These are phyloP conservation scores for Mustela nigripes DNA, from an alignment of 2,113 vertebrate genomes.

Conservation along the genomic window DNA sequence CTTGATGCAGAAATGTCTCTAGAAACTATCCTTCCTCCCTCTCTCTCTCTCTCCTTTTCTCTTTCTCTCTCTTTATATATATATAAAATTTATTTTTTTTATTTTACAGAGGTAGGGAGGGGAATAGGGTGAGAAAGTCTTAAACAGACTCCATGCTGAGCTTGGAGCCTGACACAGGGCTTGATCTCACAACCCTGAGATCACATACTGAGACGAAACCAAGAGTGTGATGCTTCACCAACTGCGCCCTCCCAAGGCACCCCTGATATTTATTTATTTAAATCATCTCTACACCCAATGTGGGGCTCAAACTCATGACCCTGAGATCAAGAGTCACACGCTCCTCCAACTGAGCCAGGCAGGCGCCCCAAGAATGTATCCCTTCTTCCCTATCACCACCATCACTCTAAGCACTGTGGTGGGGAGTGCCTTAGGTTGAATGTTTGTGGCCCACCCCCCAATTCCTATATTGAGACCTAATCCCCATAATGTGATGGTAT, in stretches of 20 bases:
- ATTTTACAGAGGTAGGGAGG: not conserved
- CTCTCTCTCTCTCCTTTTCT: too few species aligned
- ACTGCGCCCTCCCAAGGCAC: rapidly evolving
- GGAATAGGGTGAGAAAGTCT: not conserved
- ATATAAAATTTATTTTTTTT: not conserved
- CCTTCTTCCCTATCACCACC: not conserved
- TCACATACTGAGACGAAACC: not conserved
- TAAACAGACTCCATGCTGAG: not conserved
- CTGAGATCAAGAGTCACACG: not conserved
- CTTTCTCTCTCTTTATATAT: too few species aligned
- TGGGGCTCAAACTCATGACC: not conserved
- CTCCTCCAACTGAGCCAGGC: not conserved
- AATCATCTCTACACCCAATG: not conserved
- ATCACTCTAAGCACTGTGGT: not conserved
- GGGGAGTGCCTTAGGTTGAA: not conserved
- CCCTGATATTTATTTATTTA: not conserved
- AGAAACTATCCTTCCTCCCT: not conserved
- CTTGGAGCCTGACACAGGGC: not conserved
- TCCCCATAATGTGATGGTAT: not conserved
- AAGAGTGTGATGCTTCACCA: not conserved
- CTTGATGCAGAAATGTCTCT: not conserved
- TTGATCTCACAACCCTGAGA: not conserved
- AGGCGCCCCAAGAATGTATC: not conserved
- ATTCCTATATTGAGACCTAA: not conserved
- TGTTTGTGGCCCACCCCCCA: not conserved